Percentiles rank a stretch among this genome's conserved stretches.
These are phyloP conservation scores for Acanthornis magna DNA, from an alignment of 2,797 vertebrate species.

Conservation along the genomic window DNA sequence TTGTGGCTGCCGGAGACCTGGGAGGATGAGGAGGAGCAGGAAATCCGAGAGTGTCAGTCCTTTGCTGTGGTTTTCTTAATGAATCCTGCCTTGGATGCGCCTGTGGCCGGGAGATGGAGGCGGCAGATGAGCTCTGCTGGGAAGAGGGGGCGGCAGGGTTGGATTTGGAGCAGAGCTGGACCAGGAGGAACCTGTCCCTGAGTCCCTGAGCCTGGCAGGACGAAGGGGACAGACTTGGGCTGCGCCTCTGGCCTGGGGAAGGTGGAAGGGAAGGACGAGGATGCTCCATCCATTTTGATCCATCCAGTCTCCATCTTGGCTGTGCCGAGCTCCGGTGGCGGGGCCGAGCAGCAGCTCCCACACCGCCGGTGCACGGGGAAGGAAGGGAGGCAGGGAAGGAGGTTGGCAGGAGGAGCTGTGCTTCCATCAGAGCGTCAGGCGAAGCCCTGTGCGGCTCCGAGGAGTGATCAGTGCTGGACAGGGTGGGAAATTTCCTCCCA, in stretches of 20 bases:
- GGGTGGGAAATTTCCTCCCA: background rate
- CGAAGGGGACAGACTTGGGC: background rate
- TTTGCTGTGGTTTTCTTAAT: constrained; percentile 40
- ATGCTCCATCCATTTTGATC: constrained; percentile 23
- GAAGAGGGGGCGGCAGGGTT: background rate
- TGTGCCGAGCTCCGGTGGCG: background rate
- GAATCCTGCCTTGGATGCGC: background rate
- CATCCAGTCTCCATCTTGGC: constrained; percentile 1
- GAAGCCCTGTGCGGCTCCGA: background rate
- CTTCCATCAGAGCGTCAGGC: background rate
- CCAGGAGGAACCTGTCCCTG: background rate
- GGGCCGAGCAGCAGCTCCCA: background rate
- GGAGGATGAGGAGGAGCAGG: background rate
- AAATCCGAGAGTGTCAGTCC: background rate
- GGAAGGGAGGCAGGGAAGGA: background rate
- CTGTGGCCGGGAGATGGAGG: background rate
- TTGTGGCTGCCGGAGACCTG: background rate
- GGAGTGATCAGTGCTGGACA: background rate
- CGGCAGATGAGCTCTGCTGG: background rate
- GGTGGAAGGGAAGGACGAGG: background rate
- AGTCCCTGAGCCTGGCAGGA: background rate
- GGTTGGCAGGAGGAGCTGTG: background rate
- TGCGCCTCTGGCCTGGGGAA: background rate
- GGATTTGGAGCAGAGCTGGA: background rate
- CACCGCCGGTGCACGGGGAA: background rate